These are phyloP conservation scores for Neodiprion fabricii DNA, from an alignment of 1,140 invertebrate species.

Conservation along the genomic window DNA sequence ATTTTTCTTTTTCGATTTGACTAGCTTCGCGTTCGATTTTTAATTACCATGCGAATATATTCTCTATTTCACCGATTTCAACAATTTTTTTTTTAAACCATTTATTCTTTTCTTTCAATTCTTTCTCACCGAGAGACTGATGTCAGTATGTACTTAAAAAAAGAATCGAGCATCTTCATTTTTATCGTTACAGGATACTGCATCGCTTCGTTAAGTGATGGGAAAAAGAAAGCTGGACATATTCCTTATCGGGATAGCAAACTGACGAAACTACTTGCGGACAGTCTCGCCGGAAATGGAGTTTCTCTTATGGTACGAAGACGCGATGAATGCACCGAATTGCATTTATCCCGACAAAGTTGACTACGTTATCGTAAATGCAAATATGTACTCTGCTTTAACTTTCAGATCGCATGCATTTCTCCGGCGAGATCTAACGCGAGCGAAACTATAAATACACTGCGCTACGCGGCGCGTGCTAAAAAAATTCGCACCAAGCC, in stretches of 20 bases:
- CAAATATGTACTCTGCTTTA: conserved; percentile 21
- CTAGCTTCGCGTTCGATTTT: too few relatives aligned
- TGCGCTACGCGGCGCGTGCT: conserved; percentile 86
- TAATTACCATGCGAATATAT: too few relatives aligned
- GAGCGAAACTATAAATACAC: conserved; percentile 90
- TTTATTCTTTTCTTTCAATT: too few relatives aligned
- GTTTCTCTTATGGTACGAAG: conserved; percentile 86
- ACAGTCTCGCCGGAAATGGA: conserved; percentile 93
- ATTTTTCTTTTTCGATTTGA: too few relatives aligned
- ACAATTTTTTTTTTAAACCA: too few relatives aligned
- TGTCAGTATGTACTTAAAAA: too few relatives aligned
- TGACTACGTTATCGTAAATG: conserved; percentile 1
- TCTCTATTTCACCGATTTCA: too few relatives aligned
- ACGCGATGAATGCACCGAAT: not conserved
- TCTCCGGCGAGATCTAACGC: conserved; percentile 86
- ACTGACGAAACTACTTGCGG: conserved; percentile 89
- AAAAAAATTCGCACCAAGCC: conserved; percentile 90
- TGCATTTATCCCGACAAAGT: conserved; percentile 4
- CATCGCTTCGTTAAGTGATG: conserved; percentile 88
- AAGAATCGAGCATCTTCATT: not conserved
- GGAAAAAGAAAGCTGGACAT: conserved; percentile 80
- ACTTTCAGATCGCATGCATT: conserved; percentile 86
- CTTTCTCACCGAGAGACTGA: too few relatives aligned
- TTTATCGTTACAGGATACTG: conserved; percentile 79
- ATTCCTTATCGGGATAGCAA: conserved; percentile 95